Base-by-base conservation (phyloP, 2,113 vertebrate species). In the Circaetus gallicus region DNA sequence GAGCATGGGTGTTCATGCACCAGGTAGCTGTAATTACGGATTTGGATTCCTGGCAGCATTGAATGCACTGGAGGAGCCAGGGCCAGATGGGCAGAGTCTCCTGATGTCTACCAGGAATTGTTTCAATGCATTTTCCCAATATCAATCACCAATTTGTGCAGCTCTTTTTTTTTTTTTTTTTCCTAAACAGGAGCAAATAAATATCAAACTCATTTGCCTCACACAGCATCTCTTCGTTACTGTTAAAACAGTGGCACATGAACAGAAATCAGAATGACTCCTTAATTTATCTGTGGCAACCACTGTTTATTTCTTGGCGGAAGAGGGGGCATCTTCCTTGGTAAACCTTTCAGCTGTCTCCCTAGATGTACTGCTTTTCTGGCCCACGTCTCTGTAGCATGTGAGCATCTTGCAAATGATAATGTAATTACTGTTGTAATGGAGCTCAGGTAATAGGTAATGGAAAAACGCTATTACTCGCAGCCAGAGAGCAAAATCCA, bases 81-180 rank as follows among this genome's bases (percentile, higher is more conserved):
- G 86, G 89, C 94, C 97, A 97, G 95, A 96, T 97, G 92, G 96
- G 61, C 89, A 96, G 83, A 91, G 66, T 95, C 70, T 82, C 89
- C 82, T 95, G 62, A 81, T 93, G 91, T 82, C 89, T 90, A 86
- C 86, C 58, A 93, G 83, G 78, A 93, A 66, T 91, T 89, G 38
- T 93, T 94, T 89, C 82, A 95, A 24, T 91, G 71, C n/a, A 62
- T 67, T 93, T 97, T 92, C 81, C 89, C 55, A 28, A 7, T 72
- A 92, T 81, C 86, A 82, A 28, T 85, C 78, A 94, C 53, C 45
- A 79, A 34, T 97, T 86, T 95, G 61, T 96, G 43, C 52, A 88
- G 38, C 22, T 59, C 26, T 52, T 43, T 18, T 32, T 55, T 42
- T 22, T 26, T 82, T 47, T 59, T 58, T 63, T 28, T 53, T 40